Evolutionary conservation across 2,888 invertebrate species (phyloP).

Genomic region (Silvanus unidentatus): DNA sequence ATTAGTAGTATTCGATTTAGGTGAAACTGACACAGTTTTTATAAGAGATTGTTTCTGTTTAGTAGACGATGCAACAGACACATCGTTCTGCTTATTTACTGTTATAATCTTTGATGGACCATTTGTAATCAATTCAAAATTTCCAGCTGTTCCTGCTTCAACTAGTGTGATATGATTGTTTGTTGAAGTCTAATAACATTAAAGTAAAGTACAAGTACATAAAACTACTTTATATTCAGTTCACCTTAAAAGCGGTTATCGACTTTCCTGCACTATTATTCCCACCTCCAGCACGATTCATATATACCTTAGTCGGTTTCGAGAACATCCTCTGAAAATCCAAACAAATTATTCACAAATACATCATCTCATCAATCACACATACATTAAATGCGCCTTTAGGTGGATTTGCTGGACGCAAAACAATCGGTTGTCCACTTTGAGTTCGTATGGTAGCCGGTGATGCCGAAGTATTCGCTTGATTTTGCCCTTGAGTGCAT

Average conservation of each 20-base stretch:
- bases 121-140: slow-evolving; percentile 34
- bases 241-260: slow-evolving; percentile 3
- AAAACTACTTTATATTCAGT: background rate
- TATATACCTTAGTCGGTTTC: slow-evolving; percentile 35
- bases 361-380: background rate
- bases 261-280: background rate
- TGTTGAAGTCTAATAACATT: slow-evolving; percentile 18
- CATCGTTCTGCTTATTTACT: too few relatives aligned
- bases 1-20: too few relatives aligned
- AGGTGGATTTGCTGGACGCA: slow-evolving; percentile 27
- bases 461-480: slow-evolving; percentile 7
- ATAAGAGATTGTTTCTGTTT: too few relatives aligned
- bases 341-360: slow-evolving; percentile 2
- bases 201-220: background rate
- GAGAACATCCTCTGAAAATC: slow-evolving; percentile 33
- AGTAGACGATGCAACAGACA: too few relatives aligned
- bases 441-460: slow-evolving; percentile 16
- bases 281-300: slow-evolving; percentile 24
- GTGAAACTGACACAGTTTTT: too few relatives aligned
- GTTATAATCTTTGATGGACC: slow-evolving; percentile 28
- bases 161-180: slow-evolving; percentile 35
- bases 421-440: slow-evolving; percentile 25
- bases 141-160: slow-evolving; percentile 37
- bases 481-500: slow-evolving; percentile 48
- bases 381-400: slow-evolving; percentile 14